phyloP scores from a whole-genome alignment of 2,113 vertebrate species.

The Glaucidium brasilianum region DNA sequence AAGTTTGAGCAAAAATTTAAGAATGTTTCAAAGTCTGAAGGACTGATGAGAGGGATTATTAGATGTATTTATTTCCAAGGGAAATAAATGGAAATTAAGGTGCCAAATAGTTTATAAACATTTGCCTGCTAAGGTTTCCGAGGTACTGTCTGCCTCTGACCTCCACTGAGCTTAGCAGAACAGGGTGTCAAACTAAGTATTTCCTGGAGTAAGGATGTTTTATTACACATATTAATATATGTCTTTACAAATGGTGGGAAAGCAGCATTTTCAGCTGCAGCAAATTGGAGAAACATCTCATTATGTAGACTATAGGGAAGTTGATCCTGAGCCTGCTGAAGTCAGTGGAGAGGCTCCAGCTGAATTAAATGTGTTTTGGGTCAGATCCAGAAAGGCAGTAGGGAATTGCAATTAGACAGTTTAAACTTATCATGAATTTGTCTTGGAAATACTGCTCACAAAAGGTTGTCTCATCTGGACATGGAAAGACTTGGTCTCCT shows the following conservation, averaged over 20 bases:
- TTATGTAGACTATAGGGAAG: not conserved
- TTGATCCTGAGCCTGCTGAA: not conserved
- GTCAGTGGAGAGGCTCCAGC: not conserved
- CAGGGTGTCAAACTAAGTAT: not conserved
- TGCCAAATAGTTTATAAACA: not conserved
- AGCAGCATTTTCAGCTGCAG: constrained; percentile 8
- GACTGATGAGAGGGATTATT: not conserved
- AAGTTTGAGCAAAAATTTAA: not conserved
- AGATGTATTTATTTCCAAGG: not conserved
- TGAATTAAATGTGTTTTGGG: constrained; percentile 3
- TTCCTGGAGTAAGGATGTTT: not conserved
- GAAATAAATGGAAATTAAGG: not conserved
- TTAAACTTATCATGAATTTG: constrained; percentile 17
- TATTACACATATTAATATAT: not conserved
- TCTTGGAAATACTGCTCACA: not conserved
- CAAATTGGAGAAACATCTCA: not conserved
- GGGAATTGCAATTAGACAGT: constrained; percentile 11
- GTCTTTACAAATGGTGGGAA: not conserved
- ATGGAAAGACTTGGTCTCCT: not conserved
- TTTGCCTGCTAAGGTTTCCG: not conserved
- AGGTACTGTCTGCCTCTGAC: not conserved
- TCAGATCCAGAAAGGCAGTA: constrained; percentile 8
- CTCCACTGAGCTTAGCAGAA: not conserved
- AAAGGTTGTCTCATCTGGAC: not conserved
- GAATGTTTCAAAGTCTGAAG: not conserved